A percentile compares a stretch with the other conserved stretches of the same genome.
These are phyloP conservation scores for Diprion similis DNA, from an alignment of 1,140 invertebrate genomes.

Conservation along the genomic window DNA sequence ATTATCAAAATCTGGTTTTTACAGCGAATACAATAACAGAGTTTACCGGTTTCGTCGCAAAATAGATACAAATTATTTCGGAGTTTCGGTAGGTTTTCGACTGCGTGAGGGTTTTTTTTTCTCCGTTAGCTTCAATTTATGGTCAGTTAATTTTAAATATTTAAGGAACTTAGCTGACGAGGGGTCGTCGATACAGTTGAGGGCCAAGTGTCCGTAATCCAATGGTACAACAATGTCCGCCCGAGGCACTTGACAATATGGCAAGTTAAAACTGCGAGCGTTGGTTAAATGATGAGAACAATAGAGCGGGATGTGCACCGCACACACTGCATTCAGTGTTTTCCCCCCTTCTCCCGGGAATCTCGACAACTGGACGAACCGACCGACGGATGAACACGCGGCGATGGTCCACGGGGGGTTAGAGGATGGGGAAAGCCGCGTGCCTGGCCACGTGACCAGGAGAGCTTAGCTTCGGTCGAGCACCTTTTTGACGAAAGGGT, in stretches of 20 bases:
- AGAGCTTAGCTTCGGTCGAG: not conserved
- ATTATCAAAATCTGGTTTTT: no score
- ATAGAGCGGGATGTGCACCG: not conserved
- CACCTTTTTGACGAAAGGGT: not conserved
- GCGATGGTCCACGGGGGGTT: no score
- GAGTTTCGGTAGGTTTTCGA: no score
- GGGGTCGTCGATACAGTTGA: not conserved
- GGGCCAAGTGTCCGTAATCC: conserved; percentile 30
- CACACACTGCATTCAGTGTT: not conserved
- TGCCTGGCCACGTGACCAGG: not conserved
- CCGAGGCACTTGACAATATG: conserved; percentile 48
- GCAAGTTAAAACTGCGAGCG: conserved; percentile 37
- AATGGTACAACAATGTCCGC: conserved; percentile 43
- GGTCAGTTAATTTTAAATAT: no score
- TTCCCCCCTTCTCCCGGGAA: no score
- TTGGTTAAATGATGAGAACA: not conserved
- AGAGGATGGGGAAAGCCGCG: not conserved
- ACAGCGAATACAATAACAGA: no score
- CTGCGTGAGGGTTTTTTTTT: no score
- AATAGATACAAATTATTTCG: no score
- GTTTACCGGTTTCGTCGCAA: no score
- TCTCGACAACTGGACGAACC: no score
- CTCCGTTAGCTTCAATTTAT: no score
- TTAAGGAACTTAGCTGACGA: not conserved
- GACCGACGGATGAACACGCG: no score